Evolutionary conservation across 2,797 vertebrate species (phyloP), one percentile per base, ranked within the genome.

Genomic region (Pygocentrus nattereri): DNA sequence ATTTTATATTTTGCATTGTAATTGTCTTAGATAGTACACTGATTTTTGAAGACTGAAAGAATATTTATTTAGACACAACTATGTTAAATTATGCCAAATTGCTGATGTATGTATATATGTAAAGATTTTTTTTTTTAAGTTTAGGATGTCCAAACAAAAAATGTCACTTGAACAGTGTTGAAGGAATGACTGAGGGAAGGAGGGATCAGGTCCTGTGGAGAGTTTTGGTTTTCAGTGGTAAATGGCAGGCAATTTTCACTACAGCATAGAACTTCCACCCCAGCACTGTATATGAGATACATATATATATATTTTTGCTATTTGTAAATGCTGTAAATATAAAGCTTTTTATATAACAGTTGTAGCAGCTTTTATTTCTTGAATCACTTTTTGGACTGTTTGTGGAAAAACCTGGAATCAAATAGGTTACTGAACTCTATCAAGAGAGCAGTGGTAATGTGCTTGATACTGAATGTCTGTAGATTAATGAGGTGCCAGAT

Each of bases 111-210:
- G 76, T 86, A 81, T 77, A 88, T 87, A 71, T 21, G 23, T 62
- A 16, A 56, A 85, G 84, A 84, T 62, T 12, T 38, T 77, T 83
- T 74, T 88, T 86, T n/a, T 90, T 91, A 91, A 89, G 89, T 91
- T 83, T 77, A 85, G 44, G 71, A 21, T 80, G 50, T 77, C 52
- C 15, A 27, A 84, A 84, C 38, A 19, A 58, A 30, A 64, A 64
- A 64, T 64, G 69, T 74, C 74, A 76, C 80, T 82, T 30, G 1
- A 82, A 70, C 13, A 78, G 21, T 31, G 23, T 52, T 44, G 5
- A 30, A 80, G 16, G n/a, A 64, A 18, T 31, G 84, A 89, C 81
- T 84, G 79, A 85, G 87, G 19, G 44, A 85, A 87, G 19, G 44
- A 38, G 6, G 47, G 61, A 50, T 25, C 5, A 7, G 6, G 1